Base-by-base conservation (phyloP, 1,140 invertebrate genomes). In the Muscidifurax raptorellus region DNA sequence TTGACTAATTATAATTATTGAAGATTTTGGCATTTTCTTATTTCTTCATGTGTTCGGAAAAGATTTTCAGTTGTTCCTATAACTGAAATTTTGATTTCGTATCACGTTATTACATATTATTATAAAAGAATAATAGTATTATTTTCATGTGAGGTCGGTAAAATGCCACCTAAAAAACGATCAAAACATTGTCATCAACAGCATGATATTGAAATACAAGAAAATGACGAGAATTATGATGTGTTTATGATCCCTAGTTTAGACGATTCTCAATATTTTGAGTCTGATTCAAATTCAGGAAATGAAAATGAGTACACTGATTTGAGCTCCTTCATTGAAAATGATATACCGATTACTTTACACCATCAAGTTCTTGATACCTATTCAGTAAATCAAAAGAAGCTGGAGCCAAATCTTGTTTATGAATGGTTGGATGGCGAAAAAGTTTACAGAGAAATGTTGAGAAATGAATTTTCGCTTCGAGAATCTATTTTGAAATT, bases 361-460 rank as follows among this genome's bases (percentile, higher is more conserved):
- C 30, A 71, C 28, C 9, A 28, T 40, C 36, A 40, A 40, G 36
- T 40, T 40, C 36, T 40, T 72, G 25, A 52, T 76, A 25, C 76
- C 30, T 28, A 76, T 79, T 10, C 64, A 30, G 47, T 81, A 36
- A 84, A 87, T 74, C 36, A 81, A 81, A n/a, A n/a, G n/a, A n/a
- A n/a, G n/a, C n/a, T n/a, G n/a, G n/a, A n/a, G n/a, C n/a, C n/a
- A n/a, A n/a, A 44, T 25, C 71, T 75, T 87, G 59, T 76, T 86
- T 25, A 69, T 40, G 72, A 78, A 36, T 32, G 85, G 59, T 83
- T 88, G 76, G 86, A 86, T 80, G 85, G 59, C 13, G n/a, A 64
- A n/a, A 86, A 75, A n/a, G 83, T 69, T 69, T 69, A 69, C 25
- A 10, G 66, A 27, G 66, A 69, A 69, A 22, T 9, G 66, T 69